phyloP scores from a whole-genome alignment of 2,888 invertebrate species.

The Lumbricus terrestris region DNA sequence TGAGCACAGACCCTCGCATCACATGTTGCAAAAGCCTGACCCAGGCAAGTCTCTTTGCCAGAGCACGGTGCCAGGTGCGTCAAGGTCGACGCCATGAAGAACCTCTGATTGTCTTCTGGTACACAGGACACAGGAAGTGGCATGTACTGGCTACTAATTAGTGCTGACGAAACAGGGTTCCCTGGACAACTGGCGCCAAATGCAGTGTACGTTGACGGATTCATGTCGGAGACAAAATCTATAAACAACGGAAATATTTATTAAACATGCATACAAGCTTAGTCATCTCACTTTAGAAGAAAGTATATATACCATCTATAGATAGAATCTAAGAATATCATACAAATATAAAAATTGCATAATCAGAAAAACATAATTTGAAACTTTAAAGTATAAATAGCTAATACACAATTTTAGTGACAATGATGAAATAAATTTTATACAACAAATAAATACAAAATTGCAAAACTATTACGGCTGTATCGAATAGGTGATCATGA shows the following conservation, averaged over 20 bases:
- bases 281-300: too few species aligned
- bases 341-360: too few species aligned
- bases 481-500: too few species aligned
- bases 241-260: neutral
- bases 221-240: neutral
- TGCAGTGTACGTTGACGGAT: neutral
- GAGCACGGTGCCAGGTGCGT: neutral
- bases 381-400: too few species aligned
- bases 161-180: neutral
- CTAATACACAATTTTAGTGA: too few species aligned
- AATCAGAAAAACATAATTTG: too few species aligned
- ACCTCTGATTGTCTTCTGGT: neutral
- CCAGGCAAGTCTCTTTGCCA: neutral
- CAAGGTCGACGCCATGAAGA: neutral
- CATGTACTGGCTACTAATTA: neutral
- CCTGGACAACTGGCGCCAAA: neutral
- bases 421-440: too few species aligned
- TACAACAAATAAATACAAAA: too few species aligned
- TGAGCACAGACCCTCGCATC: neutral
- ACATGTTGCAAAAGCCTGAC: neutral
- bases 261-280: too few species aligned
- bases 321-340: too few species aligned
- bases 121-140: neutral
- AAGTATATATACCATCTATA: too few species aligned
- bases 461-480: too few species aligned